A percentile compares a stretch with the other conserved stretches of the same genome.
Conservation (phyloP, 30 jellyfish, hydroid and myxozoan species). For the Aurelia aurita complex sp. Pacific region DNA sequence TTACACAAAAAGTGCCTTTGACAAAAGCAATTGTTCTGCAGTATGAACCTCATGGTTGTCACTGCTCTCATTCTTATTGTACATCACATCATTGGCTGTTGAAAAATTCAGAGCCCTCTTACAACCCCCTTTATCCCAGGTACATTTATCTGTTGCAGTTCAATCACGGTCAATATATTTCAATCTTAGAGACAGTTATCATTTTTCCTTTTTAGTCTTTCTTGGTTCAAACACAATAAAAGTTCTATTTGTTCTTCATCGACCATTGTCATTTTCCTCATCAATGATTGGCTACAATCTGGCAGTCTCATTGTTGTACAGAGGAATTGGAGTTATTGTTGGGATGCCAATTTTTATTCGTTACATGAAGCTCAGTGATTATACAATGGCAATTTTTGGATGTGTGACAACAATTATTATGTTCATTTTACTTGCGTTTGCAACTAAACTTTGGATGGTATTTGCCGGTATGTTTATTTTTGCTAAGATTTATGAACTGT, state of each 20-base stretch:
- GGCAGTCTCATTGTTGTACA: constrained; percentile 46
- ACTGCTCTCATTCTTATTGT: too few relatives aligned
- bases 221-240: constrained; percentile 66
- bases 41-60: too few relatives aligned
- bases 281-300: constrained; percentile 86
- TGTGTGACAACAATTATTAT: constrained; percentile 39
- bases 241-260: constrained; percentile 68
- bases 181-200: too few relatives aligned
- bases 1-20: too few relatives aligned
- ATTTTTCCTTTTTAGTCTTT: constrained; percentile 64
- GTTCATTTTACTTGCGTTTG: constrained; percentile 57
- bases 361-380: constrained; percentile 60
- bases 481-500: too few relatives aligned
- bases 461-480: constrained; percentile 68
- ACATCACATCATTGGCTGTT: too few relatives aligned
- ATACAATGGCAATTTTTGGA: constrained; percentile 57
- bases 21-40: too few relatives aligned
- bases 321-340: constrained; percentile 74
- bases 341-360: constrained; percentile 69
- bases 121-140: too few relatives aligned
- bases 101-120: too few relatives aligned
- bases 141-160: too few relatives aligned
- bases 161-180: too few relatives aligned
- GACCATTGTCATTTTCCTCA: constrained; percentile 85
- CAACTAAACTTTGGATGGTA: constrained; percentile 76